These are phyloP conservation scores for Leptinotarsa lineolata DNA, from an alignment of 1,140 invertebrate species.

Conservation along the genomic window DNA sequence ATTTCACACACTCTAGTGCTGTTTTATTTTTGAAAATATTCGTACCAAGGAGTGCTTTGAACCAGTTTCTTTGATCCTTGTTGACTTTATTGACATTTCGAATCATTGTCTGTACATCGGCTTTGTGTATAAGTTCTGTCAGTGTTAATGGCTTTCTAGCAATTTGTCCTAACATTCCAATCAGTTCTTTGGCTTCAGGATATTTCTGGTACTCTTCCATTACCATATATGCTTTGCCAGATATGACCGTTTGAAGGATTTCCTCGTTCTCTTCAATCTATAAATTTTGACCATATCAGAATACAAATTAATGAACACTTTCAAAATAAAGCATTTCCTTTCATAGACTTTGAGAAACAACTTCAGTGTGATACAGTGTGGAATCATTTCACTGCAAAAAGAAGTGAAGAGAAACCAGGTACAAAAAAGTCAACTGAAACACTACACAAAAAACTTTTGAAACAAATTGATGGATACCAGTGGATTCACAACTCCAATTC, in stretches of 20 bases:
- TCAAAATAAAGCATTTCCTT: not conserved
- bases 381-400: not conserved
- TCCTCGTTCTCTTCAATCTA: slow-evolving; percentile 43
- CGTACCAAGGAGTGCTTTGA: slow-evolving; percentile 45
- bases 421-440: not conserved
- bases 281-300: not conserved
- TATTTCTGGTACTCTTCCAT: slow-evolving; percentile 49
- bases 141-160: slow-evolving; percentile 50
- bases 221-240: slow-evolving; percentile 44
- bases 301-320: not conserved
- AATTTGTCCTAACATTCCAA: slow-evolving; percentile 43
- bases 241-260: slow-evolving; percentile 44
- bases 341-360: not conserved
- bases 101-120: slow-evolving; percentile 45
- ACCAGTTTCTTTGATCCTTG: slow-evolving; percentile 50
- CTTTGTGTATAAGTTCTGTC: slow-evolving; percentile 43
- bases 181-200: slow-evolving; percentile 44
- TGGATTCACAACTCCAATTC: no score
- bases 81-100: slow-evolving; percentile 43
- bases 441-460: no score
- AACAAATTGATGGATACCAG: no score
- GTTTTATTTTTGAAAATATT: slow-evolving; percentile 43
- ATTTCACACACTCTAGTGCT: slow-evolving; percentile 42
- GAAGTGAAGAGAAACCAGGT: not conserved
- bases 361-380: not conserved